Percentiles rank a stretch among this genome's conserved stretches.
Evolutionary conservation across 2,113 vertebrate species (phyloP).

Genomic region (Jacana jacana): DNA sequence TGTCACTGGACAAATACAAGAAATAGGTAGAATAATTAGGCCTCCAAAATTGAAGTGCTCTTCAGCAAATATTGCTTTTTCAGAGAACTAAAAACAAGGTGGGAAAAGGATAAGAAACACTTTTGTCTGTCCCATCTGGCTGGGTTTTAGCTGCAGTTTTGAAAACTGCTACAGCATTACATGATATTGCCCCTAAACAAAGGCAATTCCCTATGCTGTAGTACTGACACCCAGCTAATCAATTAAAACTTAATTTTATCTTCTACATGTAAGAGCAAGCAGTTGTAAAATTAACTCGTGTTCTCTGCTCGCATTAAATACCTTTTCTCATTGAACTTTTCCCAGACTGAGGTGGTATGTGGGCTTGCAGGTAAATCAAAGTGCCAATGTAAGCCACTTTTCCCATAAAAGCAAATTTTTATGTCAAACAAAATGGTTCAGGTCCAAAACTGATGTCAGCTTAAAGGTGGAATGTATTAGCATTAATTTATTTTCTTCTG

Average conservation of each 20-base stretch:
- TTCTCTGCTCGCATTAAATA: constrained; percentile 19
- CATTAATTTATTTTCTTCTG: constrained; percentile 31
- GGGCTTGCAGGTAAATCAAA: constrained; percentile 65
- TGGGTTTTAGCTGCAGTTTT: neutral
- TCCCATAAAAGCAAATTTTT: constrained; percentile 54
- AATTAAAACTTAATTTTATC: constrained; percentile 8
- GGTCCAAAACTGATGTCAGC: constrained; percentile 57
- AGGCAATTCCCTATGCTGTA: neutral
- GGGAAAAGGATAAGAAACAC: neutral
- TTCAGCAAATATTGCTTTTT: neutral
- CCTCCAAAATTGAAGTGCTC: neutral
- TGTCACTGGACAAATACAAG: neutral
- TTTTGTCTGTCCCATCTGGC: neutral
- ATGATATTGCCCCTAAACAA: neutral
- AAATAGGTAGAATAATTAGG: neutral
- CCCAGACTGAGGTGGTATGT: constrained; percentile 16
- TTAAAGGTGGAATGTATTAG: constrained; percentile 54
- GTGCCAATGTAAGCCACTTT: constrained; percentile 54
- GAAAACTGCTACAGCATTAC: neutral
- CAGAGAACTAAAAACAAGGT: neutral
- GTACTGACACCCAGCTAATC: neutral
- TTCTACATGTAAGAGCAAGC: neutral
- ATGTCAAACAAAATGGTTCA: constrained; percentile 39
- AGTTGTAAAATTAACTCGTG: neutral
- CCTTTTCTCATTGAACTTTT: constrained; percentile 14